Base-by-base conservation (phyloP, 2,113 vertebrate genomes). In the Uropsilus gracilis region DNA sequence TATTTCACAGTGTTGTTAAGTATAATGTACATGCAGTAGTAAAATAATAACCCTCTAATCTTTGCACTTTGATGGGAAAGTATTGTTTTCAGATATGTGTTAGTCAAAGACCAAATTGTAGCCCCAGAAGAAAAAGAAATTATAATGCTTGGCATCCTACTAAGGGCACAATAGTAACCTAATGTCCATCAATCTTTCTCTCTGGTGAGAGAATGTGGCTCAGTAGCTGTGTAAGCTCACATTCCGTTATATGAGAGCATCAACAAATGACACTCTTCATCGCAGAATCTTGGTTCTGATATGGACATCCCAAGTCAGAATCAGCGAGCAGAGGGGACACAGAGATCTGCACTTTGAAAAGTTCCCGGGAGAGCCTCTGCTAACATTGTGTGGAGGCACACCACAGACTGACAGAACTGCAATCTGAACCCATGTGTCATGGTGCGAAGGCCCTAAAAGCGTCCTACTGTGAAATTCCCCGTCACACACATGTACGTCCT, bases 41-140 rank as follows among this genome's bases (percentile, higher is more conserved):
- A 84, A 95, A 95, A 86, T 46, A 59, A 87, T 95, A 91, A 16
- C 4, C 2, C 11, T 91, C 37, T 46, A 26, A 50, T 18, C 37
- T 64, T 55, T 86, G n/a, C 76, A 53, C 24, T 48, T 94, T 11
- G 10, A 24, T 80, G 1, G 26, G 50, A 24, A 93, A 17, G 71
- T 76, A 69, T 13, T 17, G 68, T 46, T 75, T 93, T 61, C 42
- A 86, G 34, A 76, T 73, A 84, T 26, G 64, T 6, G 17, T 77
- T 53, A 57, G 6, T 66, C n/a, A 73, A 95, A 75, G 81, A 10
- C 85, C 73, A 85, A 90, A 94, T 75, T 37, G 5, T 22, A 78
- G 46, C 24, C 18, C 53, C 4, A 34, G 32, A 83, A 63, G 3
- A 82, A 28, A 71, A 78, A 84, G 32, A 69, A 86, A 63, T 78